These are phyloP conservation scores for Pseudococcus jackbeardsleyi DNA, from an alignment of 2,888 invertebrate genomes.

Conservation along the genomic window DNA sequence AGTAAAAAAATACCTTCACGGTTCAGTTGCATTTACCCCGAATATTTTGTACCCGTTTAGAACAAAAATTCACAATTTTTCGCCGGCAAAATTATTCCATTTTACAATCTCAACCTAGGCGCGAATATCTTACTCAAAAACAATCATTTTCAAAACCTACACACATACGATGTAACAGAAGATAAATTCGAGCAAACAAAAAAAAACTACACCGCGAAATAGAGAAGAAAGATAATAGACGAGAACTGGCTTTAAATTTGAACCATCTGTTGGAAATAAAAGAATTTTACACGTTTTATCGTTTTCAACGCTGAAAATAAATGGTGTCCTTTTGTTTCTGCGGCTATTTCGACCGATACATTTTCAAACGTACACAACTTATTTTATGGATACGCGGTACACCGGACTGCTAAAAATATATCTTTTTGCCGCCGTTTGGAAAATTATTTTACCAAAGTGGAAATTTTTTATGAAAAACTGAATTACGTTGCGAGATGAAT, in stretches of 20 bases:
- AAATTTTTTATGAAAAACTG: conserved; percentile 39
- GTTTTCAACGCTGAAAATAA: conserved; percentile 49
- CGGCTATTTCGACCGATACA: conserved; percentile 16
- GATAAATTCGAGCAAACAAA: neutral
- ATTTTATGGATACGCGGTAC: conserved; percentile 4
- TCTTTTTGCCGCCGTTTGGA: neutral
- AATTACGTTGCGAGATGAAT: conserved; percentile 16
- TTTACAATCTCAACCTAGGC: neutral
- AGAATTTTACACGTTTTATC: conserved; percentile 56
- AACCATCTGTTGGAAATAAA: conserved; percentile 54
- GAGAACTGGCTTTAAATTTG: conserved; percentile 52
- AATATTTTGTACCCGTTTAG: neutral
- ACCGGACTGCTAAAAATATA: neutral
- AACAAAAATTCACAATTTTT: neutral
- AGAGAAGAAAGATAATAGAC: conserved; percentile 38
- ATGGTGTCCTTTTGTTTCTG: conserved; percentile 29
- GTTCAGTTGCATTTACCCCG: neutral
- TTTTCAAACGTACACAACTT: conserved; percentile 29
- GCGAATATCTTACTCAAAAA: neutral
- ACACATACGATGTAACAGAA: neutral
- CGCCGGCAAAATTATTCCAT: neutral
- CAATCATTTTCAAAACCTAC: neutral
- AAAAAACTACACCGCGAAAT: conserved; percentile 19
- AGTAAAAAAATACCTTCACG: neutral
- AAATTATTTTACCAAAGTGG: conserved; percentile 21